Percentiles rank a stretch among this genome's conserved stretches.
These are phyloP conservation scores for Crotalus horridus DNA, from an alignment of 2,113 vertebrate genomes.

Conservation along the genomic window DNA sequence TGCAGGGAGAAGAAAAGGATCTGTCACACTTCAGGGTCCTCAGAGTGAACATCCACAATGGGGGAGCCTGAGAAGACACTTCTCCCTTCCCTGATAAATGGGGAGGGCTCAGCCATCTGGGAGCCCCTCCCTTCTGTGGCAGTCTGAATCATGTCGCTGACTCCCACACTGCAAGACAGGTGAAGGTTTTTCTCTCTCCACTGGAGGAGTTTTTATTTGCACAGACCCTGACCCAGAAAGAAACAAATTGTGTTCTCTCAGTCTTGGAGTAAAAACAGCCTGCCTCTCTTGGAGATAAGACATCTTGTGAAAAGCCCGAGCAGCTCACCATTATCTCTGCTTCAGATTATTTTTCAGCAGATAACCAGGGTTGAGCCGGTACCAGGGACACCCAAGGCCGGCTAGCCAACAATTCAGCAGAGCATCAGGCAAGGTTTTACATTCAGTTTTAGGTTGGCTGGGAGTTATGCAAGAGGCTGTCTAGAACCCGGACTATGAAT, in stretches of 20 bases:
- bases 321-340: not conserved
- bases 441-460: not conserved
- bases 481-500: not conserved
- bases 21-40: too few species aligned
- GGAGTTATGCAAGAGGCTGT: not conserved
- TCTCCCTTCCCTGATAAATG: not conserved
- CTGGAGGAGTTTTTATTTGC: not conserved
- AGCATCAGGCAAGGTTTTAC: not conserved
- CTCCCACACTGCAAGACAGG: not conserved
- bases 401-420: not conserved
- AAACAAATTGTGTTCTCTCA: not conserved
- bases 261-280: too few species aligned
- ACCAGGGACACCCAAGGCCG: not conserved
- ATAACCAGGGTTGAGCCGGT: not conserved
- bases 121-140: not conserved
- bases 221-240: constrained; percentile 6
- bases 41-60: not conserved
- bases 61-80: not conserved
- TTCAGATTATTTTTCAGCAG: not conserved
- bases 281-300: not conserved
- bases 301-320: not conserved
- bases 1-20: not conserved
- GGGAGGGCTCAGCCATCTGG: not conserved
- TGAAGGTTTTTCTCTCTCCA: not conserved
- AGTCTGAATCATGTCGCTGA: not conserved